These are phyloP conservation scores for Crotophaga sulcirostris DNA, from an alignment of 2,113 vertebrate genomes.

Conservation along the genomic window DNA sequence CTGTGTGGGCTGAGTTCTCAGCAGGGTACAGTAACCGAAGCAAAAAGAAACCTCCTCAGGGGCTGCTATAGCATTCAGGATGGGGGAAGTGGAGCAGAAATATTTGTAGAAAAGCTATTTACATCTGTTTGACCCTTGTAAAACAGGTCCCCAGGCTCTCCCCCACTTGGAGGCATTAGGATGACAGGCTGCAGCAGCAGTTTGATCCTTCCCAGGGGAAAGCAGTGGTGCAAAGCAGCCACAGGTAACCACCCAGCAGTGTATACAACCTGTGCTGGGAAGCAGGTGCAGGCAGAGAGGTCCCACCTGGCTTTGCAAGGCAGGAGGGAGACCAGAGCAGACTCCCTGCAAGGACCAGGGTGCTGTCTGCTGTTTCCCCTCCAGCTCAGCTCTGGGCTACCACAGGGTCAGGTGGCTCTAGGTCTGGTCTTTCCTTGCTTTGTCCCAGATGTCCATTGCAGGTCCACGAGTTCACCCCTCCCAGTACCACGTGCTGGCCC, in stretches of 20 bases:
- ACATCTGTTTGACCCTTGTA: constrained; percentile 47
- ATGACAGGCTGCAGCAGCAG: neutral
- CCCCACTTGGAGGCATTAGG: neutral
- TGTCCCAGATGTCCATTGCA: neutral
- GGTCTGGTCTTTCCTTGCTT: neutral
- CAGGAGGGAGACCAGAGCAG: neutral
- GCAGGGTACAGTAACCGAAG: constrained; percentile 27
- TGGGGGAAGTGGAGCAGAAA: constrained; percentile 20
- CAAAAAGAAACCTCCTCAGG: constrained; percentile 42
- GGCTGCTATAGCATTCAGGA: neutral
- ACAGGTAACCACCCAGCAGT: neutral
- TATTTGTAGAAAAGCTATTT: constrained; percentile 36
- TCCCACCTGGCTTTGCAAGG: neutral
- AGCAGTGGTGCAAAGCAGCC: neutral
- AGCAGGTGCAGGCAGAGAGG: rapidly evolving
- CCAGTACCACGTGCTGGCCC: neutral
- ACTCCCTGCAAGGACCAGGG: neutral
- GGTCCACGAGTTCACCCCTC: neutral
- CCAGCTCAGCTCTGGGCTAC: neutral
- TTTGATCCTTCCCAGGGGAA: neutral
- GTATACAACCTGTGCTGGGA: neutral
- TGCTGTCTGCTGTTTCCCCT: neutral
- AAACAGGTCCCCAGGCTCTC: constrained; percentile 19
- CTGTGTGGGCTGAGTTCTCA: constrained; percentile 48
- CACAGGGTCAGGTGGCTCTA: too few species aligned